These are phyloP conservation scores for Loripinus fragilis DNA, from an alignment of 2,888 invertebrate genomes.

Conservation along the genomic window DNA sequence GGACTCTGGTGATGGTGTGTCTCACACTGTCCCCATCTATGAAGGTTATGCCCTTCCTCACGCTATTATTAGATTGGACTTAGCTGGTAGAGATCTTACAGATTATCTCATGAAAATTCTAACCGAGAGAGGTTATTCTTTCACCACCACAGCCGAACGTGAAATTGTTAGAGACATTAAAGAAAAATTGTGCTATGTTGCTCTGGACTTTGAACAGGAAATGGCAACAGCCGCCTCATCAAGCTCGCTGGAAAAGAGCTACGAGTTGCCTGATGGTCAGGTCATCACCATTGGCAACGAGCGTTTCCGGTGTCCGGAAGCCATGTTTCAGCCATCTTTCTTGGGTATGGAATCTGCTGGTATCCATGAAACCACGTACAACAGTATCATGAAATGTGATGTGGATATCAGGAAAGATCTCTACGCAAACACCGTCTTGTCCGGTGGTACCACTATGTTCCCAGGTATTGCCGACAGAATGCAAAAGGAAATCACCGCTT, in stretches of 20 bases:
- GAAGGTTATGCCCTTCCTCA: constrained; percentile 7
- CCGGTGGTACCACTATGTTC: background rate
- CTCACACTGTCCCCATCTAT: background rate
- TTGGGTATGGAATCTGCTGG: background rate
- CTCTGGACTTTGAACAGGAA: constrained; percentile 29
- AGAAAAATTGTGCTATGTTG: background rate
- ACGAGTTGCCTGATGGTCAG: constrained; percentile 81
- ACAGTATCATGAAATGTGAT: constrained; percentile 11
- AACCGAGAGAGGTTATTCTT: constrained; percentile 8
- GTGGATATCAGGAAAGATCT: background rate
- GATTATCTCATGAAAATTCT: constrained; percentile 8
- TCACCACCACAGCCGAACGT: constrained; percentile 73
- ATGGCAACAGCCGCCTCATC: constrained; percentile 73
- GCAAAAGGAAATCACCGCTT: background rate
- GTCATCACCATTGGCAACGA: constrained; percentile 7
- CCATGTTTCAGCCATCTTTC: constrained; percentile 76
- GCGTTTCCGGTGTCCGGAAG: constrained; percentile 80
- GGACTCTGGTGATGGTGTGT: constrained; percentile 9
- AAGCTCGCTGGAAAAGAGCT: constrained; percentile 88
- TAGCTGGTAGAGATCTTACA: constrained; percentile 4
- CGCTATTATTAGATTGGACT: constrained; percentile 27
- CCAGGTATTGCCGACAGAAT: background rate
- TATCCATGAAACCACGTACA: constrained; percentile 4
- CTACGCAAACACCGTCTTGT: constrained; percentile 6
- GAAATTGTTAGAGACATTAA: constrained; percentile 3